Evolutionary conservation across 2,797 vertebrate genomes (phyloP), one percentile per base, ranked within the genome.

Genomic region (Rhinoraja longicauda): DNA sequence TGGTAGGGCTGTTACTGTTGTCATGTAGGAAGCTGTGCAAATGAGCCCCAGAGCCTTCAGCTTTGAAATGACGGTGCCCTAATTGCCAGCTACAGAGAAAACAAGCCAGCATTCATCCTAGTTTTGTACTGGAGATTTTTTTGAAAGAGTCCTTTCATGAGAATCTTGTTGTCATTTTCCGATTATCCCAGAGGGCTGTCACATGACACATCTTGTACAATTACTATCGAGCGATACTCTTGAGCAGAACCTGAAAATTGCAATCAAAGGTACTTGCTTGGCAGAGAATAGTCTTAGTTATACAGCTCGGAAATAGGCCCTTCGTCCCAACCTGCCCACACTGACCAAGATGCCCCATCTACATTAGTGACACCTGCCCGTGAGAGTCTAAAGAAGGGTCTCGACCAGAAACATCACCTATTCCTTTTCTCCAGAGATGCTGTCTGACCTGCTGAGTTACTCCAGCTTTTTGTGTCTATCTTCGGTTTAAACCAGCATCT

Each of bases 101-200:
- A 62, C 82, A 62, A 86, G 82, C 82, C 82, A 86, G 82, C 82
- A 86, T 59, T 86, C 82, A 86, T 86, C 29, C 82, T 86, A 62
- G 59, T 86, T 86, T 62, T n/a, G 57, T 29, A 62, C 57, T 62
- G 82, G 64, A 10, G 82, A n/a, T 29, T 59, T 62, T 86, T 32
- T 86, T 86, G 59, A 86, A 62, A 86, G 53, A 19, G 17, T 53
- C 26, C 82, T 86, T 86, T 86, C 82, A 86, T 15, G 57, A 86
- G 57, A 32, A 29, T 62, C 82, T 86, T n/a, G 82, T 86, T 29
- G 82, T 86, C 29, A 15, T 57, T 86, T 86, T 86, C 82, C 82
- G 1, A 62, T 86, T 86, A 86, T 86, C 29, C 4, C 59, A 62
- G 82, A 62, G 82, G 29, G 64, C 53, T 86, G 57, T 86, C 57